Conservation (phyloP, 2,888 invertebrate genomes). For the Latrodectus hesperus region DNA sequence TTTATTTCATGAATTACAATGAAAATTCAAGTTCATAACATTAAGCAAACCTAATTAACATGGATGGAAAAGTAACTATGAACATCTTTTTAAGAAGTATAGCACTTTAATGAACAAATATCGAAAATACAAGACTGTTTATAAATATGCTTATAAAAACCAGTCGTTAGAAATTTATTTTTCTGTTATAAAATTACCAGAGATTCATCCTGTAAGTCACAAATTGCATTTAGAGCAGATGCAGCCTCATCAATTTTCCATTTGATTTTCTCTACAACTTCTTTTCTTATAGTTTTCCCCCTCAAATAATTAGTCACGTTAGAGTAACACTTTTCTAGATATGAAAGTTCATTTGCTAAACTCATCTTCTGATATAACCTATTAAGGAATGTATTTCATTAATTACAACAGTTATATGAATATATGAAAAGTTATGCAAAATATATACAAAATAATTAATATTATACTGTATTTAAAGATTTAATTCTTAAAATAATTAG, state of each 20-base stretch:
- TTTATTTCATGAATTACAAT: too few species aligned
- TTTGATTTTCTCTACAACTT: background rate
- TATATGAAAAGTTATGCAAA: too few species aligned
- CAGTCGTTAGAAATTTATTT: background rate
- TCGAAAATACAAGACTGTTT: background rate
- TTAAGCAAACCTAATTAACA: too few species aligned
- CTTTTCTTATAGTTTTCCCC: background rate
- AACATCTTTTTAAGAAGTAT: too few species aligned
- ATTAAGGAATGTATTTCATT: background rate
- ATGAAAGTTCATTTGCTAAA: slow-evolving; percentile 22
- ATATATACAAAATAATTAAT: too few species aligned
- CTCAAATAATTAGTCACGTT: slow-evolving; percentile 21
- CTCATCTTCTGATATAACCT: background rate
- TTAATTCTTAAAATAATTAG: too few species aligned
- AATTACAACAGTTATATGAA: background rate
- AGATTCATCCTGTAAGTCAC: slow-evolving; percentile 3
- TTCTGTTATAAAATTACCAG: slow-evolving; percentile 8
- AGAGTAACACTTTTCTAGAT: slow-evolving; percentile 21
- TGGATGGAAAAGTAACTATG: too few species aligned
- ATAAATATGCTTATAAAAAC: background rate
- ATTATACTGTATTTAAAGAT: too few species aligned
- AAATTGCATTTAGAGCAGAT: slow-evolving; percentile 38
- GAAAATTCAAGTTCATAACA: too few species aligned
- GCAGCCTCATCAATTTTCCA: slow-evolving; percentile 29
- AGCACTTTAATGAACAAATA: too few species aligned